Evolutionary conservation across 2,797 vertebrate genomes (phyloP), one percentile per base, ranked within the genome.

Genomic region (Macropus fuliginosus): DNA sequence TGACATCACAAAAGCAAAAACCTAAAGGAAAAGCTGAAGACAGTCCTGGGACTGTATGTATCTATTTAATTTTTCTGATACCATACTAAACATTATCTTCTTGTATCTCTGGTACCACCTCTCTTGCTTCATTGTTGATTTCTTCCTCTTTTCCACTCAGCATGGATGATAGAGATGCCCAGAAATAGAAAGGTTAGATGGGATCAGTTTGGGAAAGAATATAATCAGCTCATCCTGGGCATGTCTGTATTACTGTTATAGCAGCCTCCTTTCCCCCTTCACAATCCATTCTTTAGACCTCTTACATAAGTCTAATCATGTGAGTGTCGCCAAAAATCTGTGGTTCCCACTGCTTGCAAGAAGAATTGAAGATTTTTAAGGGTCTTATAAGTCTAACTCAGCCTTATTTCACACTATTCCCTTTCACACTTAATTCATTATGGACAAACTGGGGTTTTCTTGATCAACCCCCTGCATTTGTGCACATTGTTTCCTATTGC

Each of bases 1-100:
- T 99, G 92, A 99, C 99, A 98, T 99, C 99, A 54, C 98, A 98
- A 94, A 99, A 99, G 96, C 98, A 98, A 54, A 98, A 98, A 46
- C 97, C 98, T 93, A 99, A 98, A 96, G 99, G 99, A 92, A 96
- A 97, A 29, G 95, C 98, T 90, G 99, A 99, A 89, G 99, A 99
- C 94, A 98, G 98, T 93, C 98, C 98, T 14, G 99, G 99, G 54
- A 98, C 98, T 97, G 99, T 99, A 97, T 98, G 98, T 98, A 91
- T 59, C 21, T 91, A 52, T 56, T 93, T 93, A 27, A 24, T 27
- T 87, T 50, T 87, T 27, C 74, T 87, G 46, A 11, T 50, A 1
- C 27, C 24, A 9, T 28, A 24, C 66, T 9, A 40, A 24, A 40
- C 9, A 87, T 87, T 11, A 50, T 87, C 21, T 50, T 87, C 40